Percentiles rank a stretch among this genome's conserved stretches.
phyloP scores from a whole-genome alignment of 2,797 vertebrate genomes.

The Lemur catta region DNA sequence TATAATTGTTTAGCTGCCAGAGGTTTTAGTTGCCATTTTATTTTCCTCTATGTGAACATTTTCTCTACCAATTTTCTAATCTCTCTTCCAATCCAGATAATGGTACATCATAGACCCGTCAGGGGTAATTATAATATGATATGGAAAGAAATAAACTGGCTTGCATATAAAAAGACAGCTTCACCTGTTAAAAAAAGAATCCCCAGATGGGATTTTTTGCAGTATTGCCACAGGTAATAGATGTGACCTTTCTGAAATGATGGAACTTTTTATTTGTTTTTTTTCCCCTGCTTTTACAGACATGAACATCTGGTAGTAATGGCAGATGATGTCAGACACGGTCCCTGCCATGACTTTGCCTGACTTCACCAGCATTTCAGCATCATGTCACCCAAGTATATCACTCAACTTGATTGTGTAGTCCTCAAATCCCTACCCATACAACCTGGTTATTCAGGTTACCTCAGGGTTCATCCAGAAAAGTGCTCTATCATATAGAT shows the following conservation, averaged over 20 bases:
- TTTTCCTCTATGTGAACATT: background rate
- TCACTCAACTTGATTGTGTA: background rate
- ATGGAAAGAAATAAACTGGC: background rate
- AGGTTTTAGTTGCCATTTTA: background rate
- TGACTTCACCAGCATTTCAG: background rate
- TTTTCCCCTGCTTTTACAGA: background rate
- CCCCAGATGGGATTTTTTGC: background rate
- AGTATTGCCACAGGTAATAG: background rate
- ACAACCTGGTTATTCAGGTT: background rate
- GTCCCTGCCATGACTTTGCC: background rate
- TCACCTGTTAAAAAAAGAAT: background rate
- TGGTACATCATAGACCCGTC: background rate
- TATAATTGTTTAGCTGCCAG: background rate
- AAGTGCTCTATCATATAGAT: background rate
- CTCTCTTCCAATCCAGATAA: background rate
- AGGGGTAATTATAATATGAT: background rate
- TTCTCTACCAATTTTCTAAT: background rate
- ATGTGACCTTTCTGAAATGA: background rate
- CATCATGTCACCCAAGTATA: background rate
- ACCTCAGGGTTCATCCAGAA: background rate
- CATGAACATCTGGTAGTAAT: background rate
- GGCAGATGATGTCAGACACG: background rate
- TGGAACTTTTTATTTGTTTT: background rate
- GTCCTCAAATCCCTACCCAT: background rate
- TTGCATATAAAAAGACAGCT: background rate